Base-by-base conservation (phyloP, 2,888 invertebrate species). In the Branchinecta sandiegonensis region DNA sequence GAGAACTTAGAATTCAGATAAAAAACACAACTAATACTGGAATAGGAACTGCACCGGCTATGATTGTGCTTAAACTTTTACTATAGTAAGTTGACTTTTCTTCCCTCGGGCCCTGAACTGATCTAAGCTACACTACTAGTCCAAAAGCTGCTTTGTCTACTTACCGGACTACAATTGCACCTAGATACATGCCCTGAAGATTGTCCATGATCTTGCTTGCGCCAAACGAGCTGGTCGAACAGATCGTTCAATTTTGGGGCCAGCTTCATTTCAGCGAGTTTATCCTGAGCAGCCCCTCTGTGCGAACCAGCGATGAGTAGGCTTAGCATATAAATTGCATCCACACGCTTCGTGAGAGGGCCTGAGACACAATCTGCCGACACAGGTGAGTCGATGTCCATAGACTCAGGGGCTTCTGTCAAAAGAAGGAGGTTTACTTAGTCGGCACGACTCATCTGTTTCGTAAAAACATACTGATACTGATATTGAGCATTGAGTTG, bases 141-240 rank as follows among this genome's bases (percentile, higher is more conserved):
- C 6, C 37, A 37, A 37, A 37, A 37, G 37, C 37, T 37, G 6
- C 37, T 37, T 37, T 2, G 37, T 5, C 37, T 37, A 6, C 66
- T 65, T 67, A 69, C 69, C 48, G 73, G 73, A 47, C 71, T 71
- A 66, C 73, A 73, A 65, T 73, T 72, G 68, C 73, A 73, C 17
- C 70, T 69, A 65, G 69, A 70, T 10, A 69, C 65, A 48, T 73
- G 73, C 23, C 72, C 73, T 8, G 71, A 70, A 10, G 71, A 66
- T 23, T 71, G 69, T n/a, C 65, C 47, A 46, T 46, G 37, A 48
- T 65, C 46, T 46, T 46, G 46, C 47, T 64, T 69, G 65, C 71
- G 69, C 72, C 72, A 73, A 8, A 73, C 70, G 56, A 73, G 70
- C 63, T 71, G 71, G 47, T 73, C 73, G 68, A 72, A 73, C 17